Evolutionary conservation across 1,140 invertebrate genomes (phyloP), one percentile per base, ranked within the genome.

Genomic region (Camponotus floridanus): DNA sequence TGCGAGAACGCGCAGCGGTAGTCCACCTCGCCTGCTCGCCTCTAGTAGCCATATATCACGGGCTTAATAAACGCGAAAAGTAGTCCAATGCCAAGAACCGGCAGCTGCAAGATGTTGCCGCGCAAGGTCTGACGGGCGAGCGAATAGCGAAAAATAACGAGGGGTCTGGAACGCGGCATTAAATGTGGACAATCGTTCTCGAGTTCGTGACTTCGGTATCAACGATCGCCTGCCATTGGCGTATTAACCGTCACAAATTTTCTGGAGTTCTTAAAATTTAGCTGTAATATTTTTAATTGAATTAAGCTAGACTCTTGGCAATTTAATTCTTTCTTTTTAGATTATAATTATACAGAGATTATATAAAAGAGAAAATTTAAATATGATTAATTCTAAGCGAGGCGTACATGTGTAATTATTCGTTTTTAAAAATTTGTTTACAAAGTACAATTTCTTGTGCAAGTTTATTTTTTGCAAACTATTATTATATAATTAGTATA

Each of bases 31-130:
- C 64, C 78, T 61, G 8, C 70, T 39, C 59, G 76, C 81, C 42
- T 18, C 73, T 33, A 73, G 71, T 74, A 78, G 85, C 78, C 86
- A 90, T 90, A 90, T 90, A 89, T 90, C 89, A 90, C 87, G 73
- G 81, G 70, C 85, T 90, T 86, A 83, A 90, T 90, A 88, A 91
- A 91, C 88, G 76, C 68, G 83, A 68, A 91, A 90, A 91, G 86
- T 87, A 87, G 86, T 86, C 84, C 87, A 88, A 88, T 87, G 80
- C 67, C 87, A 88, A 90, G 84, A 73, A 86, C 79, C 74, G 70
- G 84, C 83, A 65, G 42, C 55, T 76, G 68, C 76, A 86, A 80
- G 64, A 62, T 57, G 64, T 33, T 51, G 68, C 83, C 51, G 73
- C 6, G 42, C 31, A 11, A 18, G 18, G 51, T 83, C 79, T 83